Base-by-base conservation (phyloP, 2,888 invertebrate genomes). In the Axea sp. region DNA sequence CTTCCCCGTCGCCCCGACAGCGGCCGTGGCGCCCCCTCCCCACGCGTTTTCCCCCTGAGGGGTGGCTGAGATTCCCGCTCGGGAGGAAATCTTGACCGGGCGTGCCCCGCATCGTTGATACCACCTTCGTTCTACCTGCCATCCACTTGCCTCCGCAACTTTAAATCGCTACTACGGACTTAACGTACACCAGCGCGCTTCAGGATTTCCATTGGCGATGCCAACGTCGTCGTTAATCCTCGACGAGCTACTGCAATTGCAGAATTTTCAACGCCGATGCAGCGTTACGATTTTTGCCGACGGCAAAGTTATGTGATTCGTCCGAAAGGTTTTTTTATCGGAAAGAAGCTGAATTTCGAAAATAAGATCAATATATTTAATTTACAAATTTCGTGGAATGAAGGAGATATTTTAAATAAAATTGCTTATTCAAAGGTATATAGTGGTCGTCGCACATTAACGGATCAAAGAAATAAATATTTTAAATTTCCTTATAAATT, bases 31-130 rank as follows among this genome's bases (percentile, higher is more conserved):
- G 22, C 55, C 71, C 37, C 75, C 41, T 69, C 37, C 57, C 33
- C 26, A 8, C 24, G n/a, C 47, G 22, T 15, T 39, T 14, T 8
- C 55, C n/a, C 60, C 68, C 41, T 15, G 76, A 81, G 80, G 83
- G 82, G 79, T 79, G 82, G 86, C 87, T 85, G 87, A 86, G 87
- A 87, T 87, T 87, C 87, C 81, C 85, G 86, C 84, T 85, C 82
- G 85, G 84, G 83, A 87, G 86, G 79, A 87, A 87, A 87, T 87
- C 87, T 87, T 87, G 86, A 87, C 87, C 87, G 87, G 87, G 87
- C 87, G 87, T 87, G 87, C 87, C 87, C 84, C 81, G 87, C 85
- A 87, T 87, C 84, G 77, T 72, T 84, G 86, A 87, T 86, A 82
- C 83, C 81, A 83, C 82, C 82, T 77, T 68, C 74, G 39, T 14